Evolutionary conservation across 2,113 vertebrate species (phyloP).

Genomic region (Ammodytes marinus): DNA sequence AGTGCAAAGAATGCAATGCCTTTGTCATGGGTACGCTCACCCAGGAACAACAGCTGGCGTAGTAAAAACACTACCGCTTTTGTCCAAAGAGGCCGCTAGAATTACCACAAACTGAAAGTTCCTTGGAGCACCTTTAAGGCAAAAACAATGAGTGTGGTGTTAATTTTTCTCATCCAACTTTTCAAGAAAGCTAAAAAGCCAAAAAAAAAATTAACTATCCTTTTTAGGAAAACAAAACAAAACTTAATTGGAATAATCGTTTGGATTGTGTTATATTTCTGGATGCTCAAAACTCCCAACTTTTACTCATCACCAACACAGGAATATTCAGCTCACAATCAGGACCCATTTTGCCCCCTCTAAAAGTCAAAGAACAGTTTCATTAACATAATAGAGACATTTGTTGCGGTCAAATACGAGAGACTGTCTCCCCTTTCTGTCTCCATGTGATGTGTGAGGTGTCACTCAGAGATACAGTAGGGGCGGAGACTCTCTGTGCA

Average conservation of each 20-base stretch:
- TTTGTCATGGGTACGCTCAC: too few species aligned
- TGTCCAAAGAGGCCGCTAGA: too few species aligned
- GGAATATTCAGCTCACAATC: background rate
- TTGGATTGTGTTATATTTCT: background rate
- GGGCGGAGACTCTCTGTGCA: slow-evolving; percentile 69
- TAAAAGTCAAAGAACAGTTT: slow-evolving; percentile 27
- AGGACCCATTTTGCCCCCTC: slow-evolving; percentile 11
- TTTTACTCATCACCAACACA: background rate
- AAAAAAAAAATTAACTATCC: background rate
- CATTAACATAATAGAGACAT: slow-evolving; percentile 61
- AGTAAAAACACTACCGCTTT: too few species aligned
- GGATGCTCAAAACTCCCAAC: background rate
- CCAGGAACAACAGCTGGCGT: too few species aligned
- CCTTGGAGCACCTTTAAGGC: background rate
- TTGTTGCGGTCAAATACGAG: slow-evolving; percentile 70
- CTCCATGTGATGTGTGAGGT: slow-evolving; percentile 61
- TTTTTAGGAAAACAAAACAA: background rate
- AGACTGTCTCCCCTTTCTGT: slow-evolving; percentile 51
- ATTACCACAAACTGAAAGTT: too few species aligned
- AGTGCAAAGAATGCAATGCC: too few species aligned
- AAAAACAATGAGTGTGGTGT: background rate
- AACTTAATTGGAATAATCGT: background rate
- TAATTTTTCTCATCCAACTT: background rate
- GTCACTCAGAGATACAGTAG: slow-evolving; percentile 74
- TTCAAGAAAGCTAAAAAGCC: background rate